These are phyloP conservation scores for Eilema sororculum DNA, from an alignment of 2,888 invertebrate species.

Conservation along the genomic window DNA sequence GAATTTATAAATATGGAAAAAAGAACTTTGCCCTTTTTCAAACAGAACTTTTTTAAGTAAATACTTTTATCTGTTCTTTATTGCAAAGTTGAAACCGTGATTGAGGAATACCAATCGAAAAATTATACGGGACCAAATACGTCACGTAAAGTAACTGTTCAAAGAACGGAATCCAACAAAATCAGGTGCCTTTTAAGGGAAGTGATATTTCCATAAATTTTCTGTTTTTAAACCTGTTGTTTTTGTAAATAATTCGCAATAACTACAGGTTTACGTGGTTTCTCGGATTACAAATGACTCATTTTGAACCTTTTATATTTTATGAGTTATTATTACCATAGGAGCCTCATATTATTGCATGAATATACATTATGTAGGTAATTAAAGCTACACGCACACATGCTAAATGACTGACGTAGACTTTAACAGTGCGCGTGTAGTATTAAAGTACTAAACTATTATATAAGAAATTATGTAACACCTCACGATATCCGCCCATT, in stretches of 20 bases:
- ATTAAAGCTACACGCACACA: background rate
- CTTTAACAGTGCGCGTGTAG: background rate
- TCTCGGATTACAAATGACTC: slow-evolving; percentile 20
- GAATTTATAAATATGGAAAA: slow-evolving; percentile 6
- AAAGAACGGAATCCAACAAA: slow-evolving; percentile 3
- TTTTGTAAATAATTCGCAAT: background rate
- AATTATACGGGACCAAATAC: slow-evolving; percentile 19
- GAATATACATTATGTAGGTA: background rate
- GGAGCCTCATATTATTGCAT: slow-evolving; percentile 37
- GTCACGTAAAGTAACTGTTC: slow-evolving; percentile 30
- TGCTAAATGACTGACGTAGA: background rate
- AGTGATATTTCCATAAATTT: slow-evolving; percentile 2
- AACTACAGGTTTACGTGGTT: background rate
- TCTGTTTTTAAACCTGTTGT: background rate
- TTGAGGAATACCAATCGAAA: slow-evolving; percentile 3
- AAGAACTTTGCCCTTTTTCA: background rate
- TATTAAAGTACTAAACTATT: slow-evolving; percentile 17
- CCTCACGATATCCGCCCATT: background rate
- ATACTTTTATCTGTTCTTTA: slow-evolving; percentile 3
- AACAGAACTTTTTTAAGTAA: background rate
- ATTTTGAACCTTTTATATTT: slow-evolving; percentile 30
- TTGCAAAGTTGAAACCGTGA: slow-evolving; percentile 6
- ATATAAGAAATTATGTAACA: slow-evolving; percentile 4
- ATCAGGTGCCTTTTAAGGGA: background rate
- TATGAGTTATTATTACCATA: slow-evolving; percentile 34